phyloP scores from a whole-genome alignment of 2,797 vertebrate species.

The Nyctalus aviator region DNA sequence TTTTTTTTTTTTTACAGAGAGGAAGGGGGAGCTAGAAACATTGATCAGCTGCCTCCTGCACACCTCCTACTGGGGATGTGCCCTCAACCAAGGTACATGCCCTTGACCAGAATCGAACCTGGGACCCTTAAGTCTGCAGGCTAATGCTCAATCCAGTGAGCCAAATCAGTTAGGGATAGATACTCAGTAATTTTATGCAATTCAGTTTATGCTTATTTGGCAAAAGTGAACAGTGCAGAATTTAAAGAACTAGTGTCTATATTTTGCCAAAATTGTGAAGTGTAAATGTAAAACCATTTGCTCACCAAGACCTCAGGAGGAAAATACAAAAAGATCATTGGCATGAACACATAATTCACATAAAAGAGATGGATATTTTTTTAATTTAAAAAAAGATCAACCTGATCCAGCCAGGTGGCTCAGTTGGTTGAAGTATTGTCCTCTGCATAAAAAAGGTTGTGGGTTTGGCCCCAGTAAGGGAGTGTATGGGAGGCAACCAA shows the following conservation, averaged over 20 bases:
- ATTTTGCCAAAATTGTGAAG: not conserved
- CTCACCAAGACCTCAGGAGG: conserved; percentile 22
- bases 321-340: not conserved
- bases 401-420: not conserved
- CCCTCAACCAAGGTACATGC: too few relatives aligned
- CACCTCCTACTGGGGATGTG: too few relatives aligned
- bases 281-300: conserved; percentile 54
- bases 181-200: not conserved
- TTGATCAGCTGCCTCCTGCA: too few relatives aligned
- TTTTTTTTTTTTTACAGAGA: too few relatives aligned
- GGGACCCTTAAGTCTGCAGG: too few relatives aligned
- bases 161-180: not conserved
- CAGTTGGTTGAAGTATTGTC: not conserved
- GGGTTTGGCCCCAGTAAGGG: not conserved
- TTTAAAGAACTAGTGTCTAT: conserved; percentile 9
- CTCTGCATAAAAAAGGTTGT: not conserved
- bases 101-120: too few relatives aligned
- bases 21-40: too few relatives aligned
- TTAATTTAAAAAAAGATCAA: conserved; percentile 1
- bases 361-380: not conserved
- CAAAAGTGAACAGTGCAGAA: not conserved
- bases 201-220: conserved; percentile 31
- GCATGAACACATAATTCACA: not conserved
- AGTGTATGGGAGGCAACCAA: not conserved
- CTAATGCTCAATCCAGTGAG: too few relatives aligned